These are phyloP conservation scores for Chiloscyllium plagiosum DNA, from an alignment of 2,113 vertebrate genomes.

Conservation along the genomic window DNA sequence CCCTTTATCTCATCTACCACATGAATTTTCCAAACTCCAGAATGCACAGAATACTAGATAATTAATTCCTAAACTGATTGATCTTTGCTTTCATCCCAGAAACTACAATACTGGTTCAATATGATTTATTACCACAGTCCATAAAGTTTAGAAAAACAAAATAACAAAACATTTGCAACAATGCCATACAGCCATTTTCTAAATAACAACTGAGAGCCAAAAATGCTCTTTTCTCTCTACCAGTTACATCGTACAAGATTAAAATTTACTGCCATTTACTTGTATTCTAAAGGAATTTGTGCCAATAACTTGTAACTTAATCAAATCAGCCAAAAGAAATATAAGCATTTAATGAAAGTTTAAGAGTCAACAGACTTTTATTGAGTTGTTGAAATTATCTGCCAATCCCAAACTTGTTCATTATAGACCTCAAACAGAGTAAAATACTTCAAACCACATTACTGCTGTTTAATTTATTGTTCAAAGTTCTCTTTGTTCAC, in stretches of 20 bases:
- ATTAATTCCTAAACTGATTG: too few relatives aligned
- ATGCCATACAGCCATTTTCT: not conserved
- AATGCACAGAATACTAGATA: not conserved
- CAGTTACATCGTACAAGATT: not conserved
- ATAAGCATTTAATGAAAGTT: not conserved
- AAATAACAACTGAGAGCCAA: not conserved
- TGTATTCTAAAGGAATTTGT: not conserved
- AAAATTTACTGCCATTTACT: not conserved
- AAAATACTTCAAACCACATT: not conserved
- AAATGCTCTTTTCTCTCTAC: not conserved
- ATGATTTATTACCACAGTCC: not conserved
- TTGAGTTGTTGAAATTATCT: not conserved
- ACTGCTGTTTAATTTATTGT: not conserved
- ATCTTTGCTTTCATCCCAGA: not conserved
- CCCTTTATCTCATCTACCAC: not conserved
- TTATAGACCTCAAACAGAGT: not conserved
- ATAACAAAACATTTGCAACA: not conserved
- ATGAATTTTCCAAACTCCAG: not conserved
- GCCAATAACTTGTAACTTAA: not conserved
- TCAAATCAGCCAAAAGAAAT: not conserved
- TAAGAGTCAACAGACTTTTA: not conserved
- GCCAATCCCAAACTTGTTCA: not conserved
- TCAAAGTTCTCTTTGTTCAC: not conserved
- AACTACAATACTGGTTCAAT: not conserved
- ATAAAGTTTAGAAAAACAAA: not conserved